These are phyloP conservation scores for Leuctra nigra DNA, from an alignment of 2,888 invertebrate genomes.

Conservation along the genomic window DNA sequence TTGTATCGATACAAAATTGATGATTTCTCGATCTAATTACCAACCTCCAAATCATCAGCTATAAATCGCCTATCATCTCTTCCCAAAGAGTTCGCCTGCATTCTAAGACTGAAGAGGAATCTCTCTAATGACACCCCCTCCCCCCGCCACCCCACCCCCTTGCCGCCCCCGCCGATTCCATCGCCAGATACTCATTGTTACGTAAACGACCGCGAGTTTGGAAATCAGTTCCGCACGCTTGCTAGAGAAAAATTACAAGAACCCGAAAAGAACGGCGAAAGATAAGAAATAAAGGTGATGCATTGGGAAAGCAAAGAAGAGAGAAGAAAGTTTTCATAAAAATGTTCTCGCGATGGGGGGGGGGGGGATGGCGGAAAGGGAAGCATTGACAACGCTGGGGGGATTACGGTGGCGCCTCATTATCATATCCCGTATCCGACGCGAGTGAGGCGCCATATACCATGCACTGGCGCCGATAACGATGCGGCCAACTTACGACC, in stretches of 20 bases:
- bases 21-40: too few relatives aligned
- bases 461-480: too few relatives aligned
- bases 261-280: slow-evolving; percentile 17
- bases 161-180: slow-evolving; percentile 21
- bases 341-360: too few relatives aligned
- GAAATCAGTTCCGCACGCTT: slow-evolving; percentile 27
- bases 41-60: too few relatives aligned
- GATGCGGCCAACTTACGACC: too few relatives aligned
- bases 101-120: neutral
- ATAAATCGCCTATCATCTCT: too few relatives aligned
- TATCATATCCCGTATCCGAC: slow-evolving; percentile 15
- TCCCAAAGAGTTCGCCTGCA: too few relatives aligned
- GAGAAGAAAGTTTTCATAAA: neutral
- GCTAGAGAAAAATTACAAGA: slow-evolving; percentile 28
- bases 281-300: slow-evolving; percentile 22
- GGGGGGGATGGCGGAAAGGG: neutral
- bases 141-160: slow-evolving; percentile 24
- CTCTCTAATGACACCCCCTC: slow-evolving; percentile 23
- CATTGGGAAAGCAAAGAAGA: slow-evolving; percentile 15
- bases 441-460: too few relatives aligned
- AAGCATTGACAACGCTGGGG: slow-evolving; percentile 4
- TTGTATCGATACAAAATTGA: too few relatives aligned
- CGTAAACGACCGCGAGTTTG: slow-evolving; percentile 28
- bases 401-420: neutral
- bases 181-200: slow-evolving; percentile 28